A percentile compares a stretch with the other conserved stretches of the same genome.
phyloP scores from a whole-genome alignment of 2,888 invertebrate species.

The Anticlea derivata region DNA sequence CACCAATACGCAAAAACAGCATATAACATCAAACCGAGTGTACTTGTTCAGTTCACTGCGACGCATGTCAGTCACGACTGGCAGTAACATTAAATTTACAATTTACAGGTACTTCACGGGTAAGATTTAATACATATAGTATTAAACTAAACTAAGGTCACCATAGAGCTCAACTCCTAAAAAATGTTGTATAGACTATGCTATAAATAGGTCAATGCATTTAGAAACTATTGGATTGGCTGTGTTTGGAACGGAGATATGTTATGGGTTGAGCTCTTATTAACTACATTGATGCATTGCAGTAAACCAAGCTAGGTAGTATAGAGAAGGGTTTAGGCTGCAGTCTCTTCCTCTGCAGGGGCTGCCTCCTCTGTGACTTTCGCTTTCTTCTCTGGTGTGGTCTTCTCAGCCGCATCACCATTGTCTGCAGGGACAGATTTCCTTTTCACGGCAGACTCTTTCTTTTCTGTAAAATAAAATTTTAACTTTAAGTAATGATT shows the following conservation, averaged over 20 bases:
- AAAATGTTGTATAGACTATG: slow-evolving; percentile 49
- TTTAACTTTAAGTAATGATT: no score
- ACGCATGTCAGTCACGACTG: slow-evolving; percentile 67
- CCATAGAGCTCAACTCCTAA: slow-evolving; percentile 77
- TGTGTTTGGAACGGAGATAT: slow-evolving; percentile 63
- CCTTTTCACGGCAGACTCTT: slow-evolving; percentile 86
- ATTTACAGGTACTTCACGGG: slow-evolving; percentile 83
- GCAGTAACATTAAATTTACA: slow-evolving; percentile 76
- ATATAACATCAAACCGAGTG: slow-evolving; percentile 66
- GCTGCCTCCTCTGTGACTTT: slow-evolving; percentile 86
- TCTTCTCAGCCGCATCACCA: slow-evolving; percentile 84
- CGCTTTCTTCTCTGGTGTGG: slow-evolving; percentile 89
- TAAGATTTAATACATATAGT: slow-evolving; percentile 75
- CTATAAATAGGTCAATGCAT: slow-evolving; percentile 39
- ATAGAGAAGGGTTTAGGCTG: slow-evolving; percentile 73
- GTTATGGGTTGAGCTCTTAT: slow-evolving; percentile 77
- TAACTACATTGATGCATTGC: slow-evolving; percentile 74
- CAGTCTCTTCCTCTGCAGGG: slow-evolving; percentile 83
- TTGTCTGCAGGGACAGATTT: slow-evolving; percentile 85
- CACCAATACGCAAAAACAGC: slow-evolving; percentile 75
- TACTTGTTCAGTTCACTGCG: slow-evolving; percentile 75
- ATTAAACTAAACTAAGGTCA: slow-evolving; percentile 73
- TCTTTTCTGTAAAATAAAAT: slow-evolving; percentile 65
- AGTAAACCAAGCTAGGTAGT: slow-evolving; percentile 71
- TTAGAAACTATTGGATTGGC: slow-evolving; percentile 65